Percentiles rank a stretch among this genome's conserved stretches.
Evolutionary conservation across 1,140 invertebrate genomes (phyloP).

Genomic region (Hesperophylax magnus): DNA sequence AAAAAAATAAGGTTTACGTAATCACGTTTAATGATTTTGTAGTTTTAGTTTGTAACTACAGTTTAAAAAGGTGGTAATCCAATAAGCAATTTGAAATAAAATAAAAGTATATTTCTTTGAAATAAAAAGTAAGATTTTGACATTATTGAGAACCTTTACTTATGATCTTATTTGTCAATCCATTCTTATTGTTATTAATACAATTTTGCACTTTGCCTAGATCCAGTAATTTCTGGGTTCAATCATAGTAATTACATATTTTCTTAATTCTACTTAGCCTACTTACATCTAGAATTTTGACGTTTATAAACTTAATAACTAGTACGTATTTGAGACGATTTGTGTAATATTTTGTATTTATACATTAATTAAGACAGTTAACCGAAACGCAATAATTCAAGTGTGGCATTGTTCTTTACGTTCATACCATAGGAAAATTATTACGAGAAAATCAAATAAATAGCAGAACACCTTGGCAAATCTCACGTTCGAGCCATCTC

Average conservation of each 20-base stretch:
- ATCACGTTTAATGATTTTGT: not conserved
- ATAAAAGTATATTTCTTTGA: not conserved
- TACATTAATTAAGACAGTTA: conserved; percentile 57
- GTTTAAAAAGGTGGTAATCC: not conserved
- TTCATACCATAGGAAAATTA: conserved; percentile 25
- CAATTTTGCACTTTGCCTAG: conserved; percentile 57
- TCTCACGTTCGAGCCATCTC: not conserved
- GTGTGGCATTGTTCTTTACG: conserved; percentile 26
- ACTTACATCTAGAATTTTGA: conserved; percentile 56
- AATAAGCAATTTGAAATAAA: conserved; percentile 5
- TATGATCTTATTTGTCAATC: conserved; percentile 31
- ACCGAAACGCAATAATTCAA: conserved; percentile 47
- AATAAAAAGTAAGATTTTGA: conserved; percentile 31
- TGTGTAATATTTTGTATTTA: conserved; percentile 55
- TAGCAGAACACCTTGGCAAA: conserved; percentile 13
- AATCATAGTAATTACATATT: conserved; percentile 51
- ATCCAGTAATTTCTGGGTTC: conserved; percentile 50
- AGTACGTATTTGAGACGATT: conserved; percentile 59
- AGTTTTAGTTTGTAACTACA: not conserved
- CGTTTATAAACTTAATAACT: conserved; percentile 57
- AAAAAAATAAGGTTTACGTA: conserved; percentile 24
- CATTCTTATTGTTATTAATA: conserved; percentile 54
- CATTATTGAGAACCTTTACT: conserved; percentile 24
- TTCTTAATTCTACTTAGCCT: conserved; percentile 46
- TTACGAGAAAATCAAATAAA: conserved; percentile 36